Evolutionary conservation across 2,797 vertebrate species (phyloP).

Genomic region (Ctenopoma multispine): DNA sequence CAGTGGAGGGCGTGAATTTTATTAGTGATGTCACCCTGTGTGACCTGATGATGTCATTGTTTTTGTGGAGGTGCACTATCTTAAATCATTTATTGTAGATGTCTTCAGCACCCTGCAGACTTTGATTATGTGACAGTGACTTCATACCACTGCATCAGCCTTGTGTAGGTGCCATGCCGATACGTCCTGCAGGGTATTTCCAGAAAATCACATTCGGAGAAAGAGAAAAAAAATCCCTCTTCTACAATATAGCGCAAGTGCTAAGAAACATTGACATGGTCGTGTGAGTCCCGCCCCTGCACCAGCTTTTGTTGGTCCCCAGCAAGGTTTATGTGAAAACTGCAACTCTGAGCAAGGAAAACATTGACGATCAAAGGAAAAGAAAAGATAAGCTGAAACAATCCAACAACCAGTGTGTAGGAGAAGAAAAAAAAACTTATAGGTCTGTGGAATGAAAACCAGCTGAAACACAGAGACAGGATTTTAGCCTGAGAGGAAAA

Average conservation of each 20-base stretch:
- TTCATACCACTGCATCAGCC: constrained; percentile 34
- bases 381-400: not conserved
- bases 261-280: constrained; percentile 21
- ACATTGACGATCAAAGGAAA: not conserved
- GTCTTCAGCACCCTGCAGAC: constrained; percentile 43
- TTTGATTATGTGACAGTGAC: constrained; percentile 58
- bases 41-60: constrained; percentile 52
- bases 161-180: constrained; percentile 15
- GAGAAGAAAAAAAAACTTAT: not conserved
- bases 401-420: not conserved
- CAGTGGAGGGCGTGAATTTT: constrained; percentile 13
- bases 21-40: constrained; percentile 34
- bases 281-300: constrained; percentile 31
- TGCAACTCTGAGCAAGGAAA: constrained; percentile 6
- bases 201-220: constrained; percentile 51
- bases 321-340: constrained; percentile 14
- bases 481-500: constrained; percentile 40
- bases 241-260: constrained; percentile 44
- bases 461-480: constrained; percentile 32
- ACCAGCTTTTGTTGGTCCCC: constrained; percentile 28
- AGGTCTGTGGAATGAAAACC: constrained; percentile 18
- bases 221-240: constrained; percentile 37
- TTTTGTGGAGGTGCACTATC: constrained; percentile 17
- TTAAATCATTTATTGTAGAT: constrained; percentile 53
- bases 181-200: constrained; percentile 38